A percentile compares a stretch with the other conserved stretches of the same genome.
phyloP scores from a whole-genome alignment of 2,113 vertebrate species.

The Eurypyga helias region DNA sequence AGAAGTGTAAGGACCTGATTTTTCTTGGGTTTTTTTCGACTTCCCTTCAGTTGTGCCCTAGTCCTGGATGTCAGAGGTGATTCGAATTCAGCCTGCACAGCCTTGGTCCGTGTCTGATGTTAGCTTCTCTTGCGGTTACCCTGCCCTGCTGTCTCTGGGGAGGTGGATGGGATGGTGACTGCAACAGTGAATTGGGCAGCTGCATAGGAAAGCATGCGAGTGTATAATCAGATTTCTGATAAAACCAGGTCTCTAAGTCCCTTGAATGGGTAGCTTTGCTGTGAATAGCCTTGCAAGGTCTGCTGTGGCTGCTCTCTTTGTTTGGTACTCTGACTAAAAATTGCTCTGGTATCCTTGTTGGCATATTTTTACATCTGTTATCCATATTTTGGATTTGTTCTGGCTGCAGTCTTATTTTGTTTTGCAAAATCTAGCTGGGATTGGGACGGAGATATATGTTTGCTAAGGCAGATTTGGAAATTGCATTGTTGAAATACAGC shows the following conservation, averaged over 20 bases:
- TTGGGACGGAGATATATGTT: constrained; percentile 76
- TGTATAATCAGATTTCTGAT: constrained; percentile 62
- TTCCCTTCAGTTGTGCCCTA: neutral
- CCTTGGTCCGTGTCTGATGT: neutral
- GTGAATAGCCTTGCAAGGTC: constrained; percentile 12
- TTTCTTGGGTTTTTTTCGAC: neutral
- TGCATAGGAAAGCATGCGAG: constrained; percentile 14
- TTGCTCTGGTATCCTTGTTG: constrained; percentile 33
- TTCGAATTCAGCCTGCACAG: neutral
- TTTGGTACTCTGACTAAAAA: constrained; percentile 23
- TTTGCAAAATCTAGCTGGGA: constrained; percentile 69
- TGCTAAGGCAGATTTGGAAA: constrained; percentile 80
- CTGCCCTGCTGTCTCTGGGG: neutral
- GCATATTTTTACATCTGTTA: constrained; percentile 67
- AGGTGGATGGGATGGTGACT: neutral
- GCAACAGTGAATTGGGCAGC: neutral
- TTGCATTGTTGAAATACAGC: constrained; percentile 79
- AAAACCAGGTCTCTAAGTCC: constrained; percentile 33
- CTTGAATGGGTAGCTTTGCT: constrained; percentile 39
- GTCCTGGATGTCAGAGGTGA: neutral
- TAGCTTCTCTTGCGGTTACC: neutral
- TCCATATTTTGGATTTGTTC: constrained; percentile 61
- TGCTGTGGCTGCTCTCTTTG: constrained; percentile 25
- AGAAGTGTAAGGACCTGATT: neutral
- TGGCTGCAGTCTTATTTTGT: constrained; percentile 54